These are phyloP conservation scores for Syngnathus floridae DNA, from an alignment of 2,113 vertebrate species.

Conservation along the genomic window DNA sequence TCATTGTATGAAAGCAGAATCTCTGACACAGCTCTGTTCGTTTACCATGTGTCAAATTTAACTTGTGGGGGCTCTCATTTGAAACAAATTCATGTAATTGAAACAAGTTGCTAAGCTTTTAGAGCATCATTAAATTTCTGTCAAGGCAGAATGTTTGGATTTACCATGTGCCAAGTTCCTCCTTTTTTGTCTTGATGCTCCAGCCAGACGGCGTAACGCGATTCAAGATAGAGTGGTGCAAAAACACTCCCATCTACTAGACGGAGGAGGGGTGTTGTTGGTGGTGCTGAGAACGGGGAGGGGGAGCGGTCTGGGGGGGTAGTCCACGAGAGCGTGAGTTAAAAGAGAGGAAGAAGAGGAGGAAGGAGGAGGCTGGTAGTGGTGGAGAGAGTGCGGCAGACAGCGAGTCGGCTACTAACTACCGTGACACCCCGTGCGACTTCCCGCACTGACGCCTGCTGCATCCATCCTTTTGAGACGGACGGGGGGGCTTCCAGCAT, in stretches of 20 bases:
- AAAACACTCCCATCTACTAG: slow-evolving; percentile 67
- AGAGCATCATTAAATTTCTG: not conserved
- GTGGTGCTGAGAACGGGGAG: not conserved
- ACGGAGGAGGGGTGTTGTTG: slow-evolving; percentile 3
- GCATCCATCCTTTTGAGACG: slow-evolving; percentile 29
- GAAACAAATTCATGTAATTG: not conserved
- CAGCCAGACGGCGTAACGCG: slow-evolving; percentile 80
- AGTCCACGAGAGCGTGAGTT: slow-evolving; percentile 52
- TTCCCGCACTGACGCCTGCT: slow-evolving; percentile 62
- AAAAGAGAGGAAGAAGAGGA: slow-evolving; percentile 28
- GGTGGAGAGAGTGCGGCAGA: slow-evolving; percentile 56
- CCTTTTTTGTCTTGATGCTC: not conserved
- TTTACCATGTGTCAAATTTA: not conserved
- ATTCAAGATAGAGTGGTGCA: slow-evolving; percentile 77
- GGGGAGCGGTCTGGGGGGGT: not conserved
- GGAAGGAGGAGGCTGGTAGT: slow-evolving; percentile 58
- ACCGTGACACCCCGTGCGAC: slow-evolving; percentile 62
- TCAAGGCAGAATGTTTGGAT: not conserved
- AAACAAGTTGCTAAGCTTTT: not conserved
- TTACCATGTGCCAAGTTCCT: not conserved
- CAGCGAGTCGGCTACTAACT: slow-evolving; percentile 67
- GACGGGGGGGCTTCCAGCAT: not conserved
- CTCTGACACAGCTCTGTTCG: not conserved
- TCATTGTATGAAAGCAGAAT: not conserved
- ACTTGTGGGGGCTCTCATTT: not conserved